Conservation (phyloP, 2,888 invertebrate genomes). For the Nomada goodeniana region DNA sequence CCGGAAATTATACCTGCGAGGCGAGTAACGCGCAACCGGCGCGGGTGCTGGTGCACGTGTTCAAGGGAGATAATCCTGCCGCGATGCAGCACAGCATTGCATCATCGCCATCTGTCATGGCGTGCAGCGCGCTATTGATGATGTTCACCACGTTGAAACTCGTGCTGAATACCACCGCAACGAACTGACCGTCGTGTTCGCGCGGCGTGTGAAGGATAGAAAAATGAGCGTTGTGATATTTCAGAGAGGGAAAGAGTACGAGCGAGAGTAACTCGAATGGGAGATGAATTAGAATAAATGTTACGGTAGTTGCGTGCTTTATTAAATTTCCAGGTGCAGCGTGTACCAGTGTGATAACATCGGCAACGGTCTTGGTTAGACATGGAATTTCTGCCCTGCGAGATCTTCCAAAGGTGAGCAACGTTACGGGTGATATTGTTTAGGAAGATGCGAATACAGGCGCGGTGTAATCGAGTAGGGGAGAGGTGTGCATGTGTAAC, state of each 20-base stretch:
- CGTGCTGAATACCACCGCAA: constrained; percentile 46
- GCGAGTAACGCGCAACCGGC: constrained; percentile 95
- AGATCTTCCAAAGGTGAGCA: constrained; percentile 36
- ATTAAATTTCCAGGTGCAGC: constrained; percentile 1
- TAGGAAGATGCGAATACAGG: not conserved
- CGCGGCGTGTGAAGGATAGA: not conserved
- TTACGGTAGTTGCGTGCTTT: not conserved
- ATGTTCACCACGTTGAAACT: constrained; percentile 65
- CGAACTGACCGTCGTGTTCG: constrained; percentile 51
- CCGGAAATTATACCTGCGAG: constrained; percentile 95
- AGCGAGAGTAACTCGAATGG: not conserved
- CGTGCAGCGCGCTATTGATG: constrained; percentile 72
- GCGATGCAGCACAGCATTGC: constrained; percentile 90
- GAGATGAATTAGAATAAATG: constrained; percentile 9
- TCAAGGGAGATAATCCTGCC: constrained; percentile 94
- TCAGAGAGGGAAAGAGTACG: not conserved
- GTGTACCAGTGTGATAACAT: not conserved
- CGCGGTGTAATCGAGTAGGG: not conserved
- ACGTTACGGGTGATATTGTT: not conserved
- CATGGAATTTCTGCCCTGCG: not conserved
- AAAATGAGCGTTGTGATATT: constrained; percentile 3
- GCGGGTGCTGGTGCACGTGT: constrained; percentile 94
- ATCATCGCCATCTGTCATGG: constrained; percentile 79
- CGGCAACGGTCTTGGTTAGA: not conserved
- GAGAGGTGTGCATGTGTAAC: not conserved